Base-by-base conservation (phyloP, 2,113 vertebrate species). In the Pteronura brasiliensis region DNA sequence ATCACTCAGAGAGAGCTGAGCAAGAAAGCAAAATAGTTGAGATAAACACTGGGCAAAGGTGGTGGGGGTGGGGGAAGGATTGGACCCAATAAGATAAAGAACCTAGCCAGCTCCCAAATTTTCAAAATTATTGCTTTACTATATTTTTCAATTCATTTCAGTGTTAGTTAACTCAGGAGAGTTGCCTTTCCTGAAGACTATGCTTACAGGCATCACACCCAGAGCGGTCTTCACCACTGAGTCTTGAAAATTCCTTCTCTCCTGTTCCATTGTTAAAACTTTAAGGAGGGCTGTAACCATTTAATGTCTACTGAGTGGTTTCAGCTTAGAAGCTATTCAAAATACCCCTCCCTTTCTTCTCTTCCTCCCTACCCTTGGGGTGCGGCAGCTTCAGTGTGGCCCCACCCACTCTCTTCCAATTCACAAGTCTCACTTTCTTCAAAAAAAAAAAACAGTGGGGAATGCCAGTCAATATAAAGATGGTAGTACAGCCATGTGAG, bases 61-160 rank as follows among this genome's bases (percentile, higher is more conserved):
- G 1, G 2, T 6, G 7, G 36, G 47, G 52, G 0, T 0, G 20
- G 0, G 0, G 29, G 31, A 77, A 0, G 0, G 3, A 74, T 63
- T 14, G 20, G 69, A 77, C 82, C 23, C 59, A 63, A 23, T 27
- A 55, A 93, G 36, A 76, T 57, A 55, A 42, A 96, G 42, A 67
- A 55, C 69, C 9, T 10, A 69, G 67, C 49, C 2, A 20, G 49
- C 15, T 20, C 57, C 21, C 52, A 80, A 12, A 36, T 52, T 89
- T 90, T 86, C 39, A 88, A 88, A 97, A 57, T 47, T 74, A 80
- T 49, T 93, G 17, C 42, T 77, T 84, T 34, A 63, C 3, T 71
- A 3, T 77, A 61, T 76, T 94, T 83, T 59, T 63, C 18, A 55
- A 34, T 59, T 80, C 21, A 52, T 87, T 95, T 72, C 47, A 59